These are phyloP conservation scores for Gari tellinella DNA, from an alignment of 2,888 invertebrate species.

Conservation along the genomic window DNA sequence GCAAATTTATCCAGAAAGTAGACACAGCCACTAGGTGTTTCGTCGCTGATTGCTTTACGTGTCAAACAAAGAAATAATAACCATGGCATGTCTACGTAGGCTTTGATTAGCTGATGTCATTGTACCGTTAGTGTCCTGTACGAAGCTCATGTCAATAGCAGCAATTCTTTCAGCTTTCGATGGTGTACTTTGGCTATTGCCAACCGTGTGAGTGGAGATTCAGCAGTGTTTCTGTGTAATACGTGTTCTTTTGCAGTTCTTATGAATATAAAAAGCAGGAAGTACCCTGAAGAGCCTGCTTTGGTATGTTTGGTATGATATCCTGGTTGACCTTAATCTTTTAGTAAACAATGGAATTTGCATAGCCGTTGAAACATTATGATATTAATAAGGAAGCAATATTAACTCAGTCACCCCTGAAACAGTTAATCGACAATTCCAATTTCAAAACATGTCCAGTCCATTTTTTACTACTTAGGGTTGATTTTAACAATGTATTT, in stretches of 20 bases:
- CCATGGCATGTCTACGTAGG: slow-evolving; percentile 25
- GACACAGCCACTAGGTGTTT: too few relatives aligned
- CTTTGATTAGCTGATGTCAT: not conserved
- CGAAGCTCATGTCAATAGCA: not conserved
- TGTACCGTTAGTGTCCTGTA: not conserved
- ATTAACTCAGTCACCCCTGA: too few relatives aligned
- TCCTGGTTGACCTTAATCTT: not conserved
- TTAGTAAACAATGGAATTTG: slow-evolving; percentile 16
- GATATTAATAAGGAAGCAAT: too few relatives aligned
- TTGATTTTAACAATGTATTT: too few relatives aligned
- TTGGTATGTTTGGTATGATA: slow-evolving; percentile 41
- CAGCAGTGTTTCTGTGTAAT: slow-evolving; percentile 21
- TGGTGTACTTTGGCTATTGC: not conserved
- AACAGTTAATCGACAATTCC: too few relatives aligned
- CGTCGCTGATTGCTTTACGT: too few relatives aligned
- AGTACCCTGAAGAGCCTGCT: slow-evolving; percentile 33
- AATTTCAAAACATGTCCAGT: too few relatives aligned
- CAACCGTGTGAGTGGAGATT: not conserved
- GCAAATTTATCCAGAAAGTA: too few relatives aligned
- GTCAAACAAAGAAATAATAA: slow-evolving; percentile 17
- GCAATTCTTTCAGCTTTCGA: slow-evolving; percentile 5
- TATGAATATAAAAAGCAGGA: slow-evolving; percentile 48
- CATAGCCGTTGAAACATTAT: too few relatives aligned
- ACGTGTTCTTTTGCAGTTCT: slow-evolving; percentile 56
- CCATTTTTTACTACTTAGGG: too few relatives aligned